phyloP scores from a whole-genome alignment of 2,888 invertebrate species.

The Phengaris alcon region DNA sequence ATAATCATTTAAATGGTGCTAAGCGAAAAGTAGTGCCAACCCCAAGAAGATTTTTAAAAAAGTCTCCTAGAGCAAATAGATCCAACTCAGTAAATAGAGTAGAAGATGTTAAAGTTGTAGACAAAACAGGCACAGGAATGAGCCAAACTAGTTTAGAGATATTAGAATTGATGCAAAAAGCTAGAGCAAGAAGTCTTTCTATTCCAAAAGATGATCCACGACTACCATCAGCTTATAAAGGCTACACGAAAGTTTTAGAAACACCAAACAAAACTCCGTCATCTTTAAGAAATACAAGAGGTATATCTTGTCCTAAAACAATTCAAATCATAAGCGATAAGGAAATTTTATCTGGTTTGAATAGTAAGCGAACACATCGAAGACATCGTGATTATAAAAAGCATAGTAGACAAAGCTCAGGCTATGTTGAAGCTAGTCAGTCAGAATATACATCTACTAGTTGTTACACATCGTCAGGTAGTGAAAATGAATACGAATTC shows the following conservation, averaged over 20 bases:
- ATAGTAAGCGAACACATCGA: conserved; percentile 53
- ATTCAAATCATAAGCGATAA: conserved; percentile 73
- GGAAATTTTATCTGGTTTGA: conserved; percentile 76
- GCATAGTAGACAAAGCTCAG: conserved; percentile 65
- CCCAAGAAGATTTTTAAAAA: conserved; percentile 67
- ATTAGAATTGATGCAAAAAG: conserved; percentile 71
- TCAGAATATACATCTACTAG: conserved; percentile 76
- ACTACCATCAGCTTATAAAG: conserved; percentile 58
- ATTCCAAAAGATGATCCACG: conserved; percentile 75
- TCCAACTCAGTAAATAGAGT: conserved; percentile 78
- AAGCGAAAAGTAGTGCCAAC: conserved; percentile 67
- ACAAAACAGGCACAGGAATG: conserved; percentile 65
- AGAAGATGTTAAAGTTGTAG: conserved; percentile 58
- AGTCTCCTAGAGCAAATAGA: conserved; percentile 71
- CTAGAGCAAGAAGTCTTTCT: conserved; percentile 71
- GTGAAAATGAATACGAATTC: conserved; percentile 76
- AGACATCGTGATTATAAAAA: conserved; percentile 56
- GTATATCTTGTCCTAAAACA: conserved; percentile 75
- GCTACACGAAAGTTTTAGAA: conserved; percentile 68
- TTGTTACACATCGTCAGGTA: conserved; percentile 74
- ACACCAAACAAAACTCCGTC: conserved; percentile 75
- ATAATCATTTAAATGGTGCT: conserved; percentile 50
- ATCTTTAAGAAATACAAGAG: conserved; percentile 58
- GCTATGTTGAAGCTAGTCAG: conserved; percentile 74
- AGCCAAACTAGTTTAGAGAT: conserved; percentile 73